A percentile compares a stretch with the other conserved stretches of the same genome.
Conservation (phyloP, 1,140 invertebrate genomes). For the Matsumurasca onukii region DNA sequence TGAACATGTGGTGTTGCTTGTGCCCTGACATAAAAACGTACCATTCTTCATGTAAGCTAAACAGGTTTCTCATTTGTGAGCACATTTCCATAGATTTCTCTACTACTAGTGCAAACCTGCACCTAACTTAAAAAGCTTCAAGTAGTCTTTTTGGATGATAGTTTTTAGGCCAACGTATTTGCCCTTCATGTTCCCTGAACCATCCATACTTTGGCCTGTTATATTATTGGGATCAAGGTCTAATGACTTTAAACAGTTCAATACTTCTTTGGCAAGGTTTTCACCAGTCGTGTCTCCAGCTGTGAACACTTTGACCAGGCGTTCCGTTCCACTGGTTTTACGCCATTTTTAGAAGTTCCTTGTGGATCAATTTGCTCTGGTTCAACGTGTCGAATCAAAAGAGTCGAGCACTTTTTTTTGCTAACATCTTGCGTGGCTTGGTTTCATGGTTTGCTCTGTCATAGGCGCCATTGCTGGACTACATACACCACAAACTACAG, state of each 20-base stretch:
- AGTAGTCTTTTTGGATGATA: not conserved
- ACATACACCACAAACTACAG: too few species aligned
- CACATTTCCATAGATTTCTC: not conserved
- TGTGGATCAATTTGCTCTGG: not conserved
- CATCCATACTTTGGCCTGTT: conserved; percentile 27
- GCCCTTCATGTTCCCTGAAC: conserved; percentile 24
- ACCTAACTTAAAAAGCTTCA: conserved; percentile 7
- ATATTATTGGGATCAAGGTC: conserved; percentile 24
- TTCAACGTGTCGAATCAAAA: conserved; percentile 14
- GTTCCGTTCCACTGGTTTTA: conserved; percentile 22
- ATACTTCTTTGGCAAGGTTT: conserved; percentile 9
- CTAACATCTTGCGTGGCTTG: conserved; percentile 11
- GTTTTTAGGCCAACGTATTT: conserved; percentile 6
- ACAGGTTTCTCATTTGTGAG: not conserved
- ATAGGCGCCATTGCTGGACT: too few species aligned
- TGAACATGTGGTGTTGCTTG: too few species aligned
- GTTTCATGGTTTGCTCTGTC: too few species aligned
- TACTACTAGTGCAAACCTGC: conserved; percentile 5
- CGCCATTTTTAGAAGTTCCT: not conserved
- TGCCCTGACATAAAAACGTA: conserved; percentile 9
- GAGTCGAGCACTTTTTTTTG: not conserved
- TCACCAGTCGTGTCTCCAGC: conserved; percentile 21
- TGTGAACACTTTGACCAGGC: conserved; percentile 22
- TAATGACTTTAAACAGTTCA: not conserved
- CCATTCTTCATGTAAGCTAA: not conserved